A percentile compares a stretch with the other conserved stretches of the same genome.
Conservation (phyloP, 1,140 invertebrate genomes). For the Luehdorfia chinensis region DNA sequence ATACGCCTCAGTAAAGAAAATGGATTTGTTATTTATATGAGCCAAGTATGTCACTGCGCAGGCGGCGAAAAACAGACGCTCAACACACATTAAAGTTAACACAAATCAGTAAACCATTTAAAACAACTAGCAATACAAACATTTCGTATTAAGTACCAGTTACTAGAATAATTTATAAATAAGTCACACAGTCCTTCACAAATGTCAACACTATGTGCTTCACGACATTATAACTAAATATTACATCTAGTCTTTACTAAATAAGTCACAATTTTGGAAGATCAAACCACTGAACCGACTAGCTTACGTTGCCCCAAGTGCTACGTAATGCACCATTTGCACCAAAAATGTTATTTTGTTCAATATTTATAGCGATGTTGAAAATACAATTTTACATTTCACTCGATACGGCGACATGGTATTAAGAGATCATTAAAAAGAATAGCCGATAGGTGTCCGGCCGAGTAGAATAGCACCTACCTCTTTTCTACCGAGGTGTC, state of each 20-base stretch:
- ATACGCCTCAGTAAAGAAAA: slow-evolving; percentile 66
- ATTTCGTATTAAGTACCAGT: slow-evolving; percentile 62
- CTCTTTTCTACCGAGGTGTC: no score
- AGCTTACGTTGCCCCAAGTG: slow-evolving; percentile 32
- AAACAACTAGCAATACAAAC: slow-evolving; percentile 64
- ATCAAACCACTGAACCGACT: slow-evolving; percentile 54
- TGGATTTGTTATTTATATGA: slow-evolving; percentile 56
- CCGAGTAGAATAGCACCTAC: no score
- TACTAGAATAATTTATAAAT: slow-evolving; percentile 28
- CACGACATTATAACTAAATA: slow-evolving; percentile 29
- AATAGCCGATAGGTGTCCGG: no score
- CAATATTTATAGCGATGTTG: neutral
- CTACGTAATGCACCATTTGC: slow-evolving; percentile 3
- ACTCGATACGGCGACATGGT: slow-evolving; percentile 10
- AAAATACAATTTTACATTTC: neutral
- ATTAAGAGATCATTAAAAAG: slow-evolving; percentile 43
- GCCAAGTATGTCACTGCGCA: slow-evolving; percentile 53
- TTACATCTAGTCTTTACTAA: slow-evolving; percentile 43
- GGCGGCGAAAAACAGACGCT: slow-evolving; percentile 37
- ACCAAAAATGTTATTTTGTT: neutral
- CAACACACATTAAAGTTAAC: slow-evolving; percentile 57
- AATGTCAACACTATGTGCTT: slow-evolving; percentile 62
- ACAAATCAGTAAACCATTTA: slow-evolving; percentile 39
- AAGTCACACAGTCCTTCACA: slow-evolving; percentile 42
- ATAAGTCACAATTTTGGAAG: slow-evolving; percentile 53